Evolutionary conservation across 1,140 invertebrate species (phyloP), one percentile per base, ranked within the genome.

Genomic region (Globodera ellingtonae): DNA sequence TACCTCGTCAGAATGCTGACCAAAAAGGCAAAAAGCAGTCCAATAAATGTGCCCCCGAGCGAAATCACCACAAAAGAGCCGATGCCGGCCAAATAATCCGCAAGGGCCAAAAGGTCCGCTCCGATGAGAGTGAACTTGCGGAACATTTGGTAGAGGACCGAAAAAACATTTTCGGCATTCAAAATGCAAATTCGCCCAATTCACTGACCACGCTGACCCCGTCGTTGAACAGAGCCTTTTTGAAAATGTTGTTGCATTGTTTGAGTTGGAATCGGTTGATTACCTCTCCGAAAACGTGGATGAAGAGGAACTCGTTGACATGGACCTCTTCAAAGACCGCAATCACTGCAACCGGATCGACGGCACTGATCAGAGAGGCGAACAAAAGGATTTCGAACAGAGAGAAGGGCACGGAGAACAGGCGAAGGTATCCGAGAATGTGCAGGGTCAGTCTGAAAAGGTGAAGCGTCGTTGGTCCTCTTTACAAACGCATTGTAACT

Each of bases 251-350:
- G 50, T 46, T 10, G 66, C 0, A 67, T 10, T 9, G 66, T 9
- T 80, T 81, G n/a, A 59, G 66, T 6, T 56, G 46, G 65, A 95
- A 91, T 98, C 98, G 70, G 98, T 92, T 78, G 98, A 91, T 24
- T 95, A 97, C 90, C 99, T 97, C 56, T 8, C 69, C 66, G 56
- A 81, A 81, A 44, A 81, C 78, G 69, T 98, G 94, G 89, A 98
- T 98, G 90, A 98, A 98, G 59, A 99, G 92, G 82, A 98, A 94
- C 91, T 98, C 96, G 90, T 99, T 97, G 83, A 99, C 96, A 87
- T 88, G 86, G 59, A 88, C 81, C 62, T 88, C 84, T 52, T 87
- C 86, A 62, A 87, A 87, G 35, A 87, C 84, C 3, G 87, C 83
- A 75, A 87, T 88, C 9, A 92, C 97, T 15, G 97, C 97, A 0